Percentiles rank a stretch among this genome's conserved stretches.
These are phyloP conservation scores for Cyclargus thomasi DNA, from an alignment of 1,140 invertebrate genomes.

Conservation along the genomic window DNA sequence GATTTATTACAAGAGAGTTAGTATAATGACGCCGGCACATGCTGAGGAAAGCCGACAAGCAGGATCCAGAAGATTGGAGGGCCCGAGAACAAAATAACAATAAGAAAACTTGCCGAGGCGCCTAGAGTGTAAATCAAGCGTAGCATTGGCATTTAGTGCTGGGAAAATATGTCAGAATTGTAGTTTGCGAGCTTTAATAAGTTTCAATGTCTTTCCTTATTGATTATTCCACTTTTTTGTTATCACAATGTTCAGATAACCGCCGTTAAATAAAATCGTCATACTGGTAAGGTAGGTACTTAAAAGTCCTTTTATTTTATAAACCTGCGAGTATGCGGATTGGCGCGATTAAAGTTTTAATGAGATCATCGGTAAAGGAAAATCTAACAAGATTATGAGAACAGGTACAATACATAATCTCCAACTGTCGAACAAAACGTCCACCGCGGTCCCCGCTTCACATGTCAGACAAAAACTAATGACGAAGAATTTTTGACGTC, in stretches of 20 bases:
- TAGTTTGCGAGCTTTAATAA: neutral
- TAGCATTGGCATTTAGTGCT: neutral
- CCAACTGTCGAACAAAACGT: neutral
- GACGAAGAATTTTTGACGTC: neutral
- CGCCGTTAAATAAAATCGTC: neutral
- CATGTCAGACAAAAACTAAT: neutral
- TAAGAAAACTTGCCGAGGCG: too few species aligned
- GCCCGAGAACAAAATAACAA: neutral
- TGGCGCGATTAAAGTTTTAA: neutral
- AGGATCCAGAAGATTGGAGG: neutral
- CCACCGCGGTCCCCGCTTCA: neutral
- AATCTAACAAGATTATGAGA: neutral
- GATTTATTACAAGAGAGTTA: neutral
- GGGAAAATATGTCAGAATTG: neutral
- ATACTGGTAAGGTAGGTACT: neutral
- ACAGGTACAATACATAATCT: neutral
- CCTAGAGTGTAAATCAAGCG: neutral
- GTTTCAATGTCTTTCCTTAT: neutral
- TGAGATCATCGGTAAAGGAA: neutral
- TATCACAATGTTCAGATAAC: neutral
- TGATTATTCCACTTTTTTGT: neutral
- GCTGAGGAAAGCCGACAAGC: neutral
- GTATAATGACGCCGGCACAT: neutral
- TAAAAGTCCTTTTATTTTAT: neutral
- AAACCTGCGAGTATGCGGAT: neutral